Evolutionary conservation across 2,888 invertebrate genomes (phyloP).

Genomic region (Tipula vernalis): DNA sequence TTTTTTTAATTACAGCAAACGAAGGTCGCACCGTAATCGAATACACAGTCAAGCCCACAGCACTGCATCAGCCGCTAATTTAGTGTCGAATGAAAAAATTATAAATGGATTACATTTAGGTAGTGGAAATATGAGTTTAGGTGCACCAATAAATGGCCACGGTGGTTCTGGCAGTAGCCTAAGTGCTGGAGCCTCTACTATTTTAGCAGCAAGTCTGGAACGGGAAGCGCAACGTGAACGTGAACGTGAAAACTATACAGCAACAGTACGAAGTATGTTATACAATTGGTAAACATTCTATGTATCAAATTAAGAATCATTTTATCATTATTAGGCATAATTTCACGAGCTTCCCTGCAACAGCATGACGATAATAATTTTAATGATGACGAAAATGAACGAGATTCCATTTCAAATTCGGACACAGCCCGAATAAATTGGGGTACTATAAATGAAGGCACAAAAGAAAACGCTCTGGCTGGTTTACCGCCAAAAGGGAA

Average conservation of each 20-base stretch:
- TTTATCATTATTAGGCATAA: conserved; percentile 32
- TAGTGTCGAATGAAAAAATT: conserved; percentile 32
- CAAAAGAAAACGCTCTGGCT: conserved; percentile 35
- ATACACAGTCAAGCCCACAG: conserved; percentile 33
- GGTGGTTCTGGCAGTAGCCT: conserved; percentile 42
- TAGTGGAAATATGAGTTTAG: conserved; percentile 27
- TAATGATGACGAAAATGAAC: conserved; percentile 35
- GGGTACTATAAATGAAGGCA: conserved; percentile 37
- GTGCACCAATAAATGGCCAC: conserved; percentile 30
- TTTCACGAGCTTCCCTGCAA: conserved; percentile 34
- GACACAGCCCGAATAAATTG: conserved; percentile 24
- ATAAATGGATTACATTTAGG: conserved; percentile 20
- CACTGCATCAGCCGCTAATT: conserved; percentile 32
- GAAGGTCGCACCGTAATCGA: conserved; percentile 29
- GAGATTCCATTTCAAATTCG: conserved; percentile 27
- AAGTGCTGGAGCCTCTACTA: conserved; percentile 45
- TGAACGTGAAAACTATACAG: conserved; percentile 37
- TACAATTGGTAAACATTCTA: background rate
- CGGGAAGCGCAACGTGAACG: conserved; percentile 33
- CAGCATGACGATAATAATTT: conserved; percentile 28
- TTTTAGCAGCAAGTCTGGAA: conserved; percentile 42
- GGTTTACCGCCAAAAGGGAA: conserved; percentile 39
- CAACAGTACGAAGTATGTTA: conserved; percentile 44
- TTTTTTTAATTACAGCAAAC: conserved; percentile 20
- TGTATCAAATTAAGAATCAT: background rate